Percentiles rank a stretch among this genome's conserved stretches.
Evolutionary conservation across 1,140 invertebrate genomes (phyloP).

Genomic region (Zaprionus davidi): DNA sequence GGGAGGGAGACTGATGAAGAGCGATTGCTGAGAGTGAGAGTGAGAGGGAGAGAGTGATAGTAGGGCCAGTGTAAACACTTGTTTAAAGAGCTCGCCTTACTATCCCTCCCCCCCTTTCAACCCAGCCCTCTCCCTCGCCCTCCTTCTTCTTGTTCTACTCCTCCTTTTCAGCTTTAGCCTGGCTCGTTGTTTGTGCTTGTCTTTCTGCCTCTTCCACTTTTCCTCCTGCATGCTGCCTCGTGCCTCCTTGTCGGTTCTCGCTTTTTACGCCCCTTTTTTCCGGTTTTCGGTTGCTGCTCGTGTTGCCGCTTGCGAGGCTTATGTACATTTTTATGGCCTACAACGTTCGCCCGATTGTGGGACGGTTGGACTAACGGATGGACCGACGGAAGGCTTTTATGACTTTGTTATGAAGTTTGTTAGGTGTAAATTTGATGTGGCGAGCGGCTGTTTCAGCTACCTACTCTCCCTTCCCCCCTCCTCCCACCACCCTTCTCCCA

Average conservation of each 20-base stretch:
- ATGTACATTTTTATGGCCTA: constrained; percentile 69
- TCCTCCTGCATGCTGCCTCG: too few species aligned
- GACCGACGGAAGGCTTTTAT: constrained; percentile 55
- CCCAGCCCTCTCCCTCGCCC: background rate
- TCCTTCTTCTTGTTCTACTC: background rate
- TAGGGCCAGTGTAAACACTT: constrained; percentile 33
- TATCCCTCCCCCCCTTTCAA: constrained; percentile 36
- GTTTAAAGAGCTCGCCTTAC: constrained; percentile 62
- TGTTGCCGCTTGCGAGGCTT: constrained; percentile 34
- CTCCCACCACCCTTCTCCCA: fast-evolving
- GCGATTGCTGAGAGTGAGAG: background rate
- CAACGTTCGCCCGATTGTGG: constrained; percentile 11
- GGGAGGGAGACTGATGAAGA: background rate
- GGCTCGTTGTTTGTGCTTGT: constrained; percentile 23
- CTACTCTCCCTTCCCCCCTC: too few species aligned
- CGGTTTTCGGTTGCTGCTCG: constrained; percentile 27
- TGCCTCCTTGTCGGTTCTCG: background rate
- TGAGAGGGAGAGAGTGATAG: constrained; percentile 31
- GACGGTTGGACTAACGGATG: background rate
- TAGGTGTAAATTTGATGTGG: constrained; percentile 79
- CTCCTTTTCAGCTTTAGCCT: constrained; percentile 36
- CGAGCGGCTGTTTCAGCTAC: constrained; percentile 30
- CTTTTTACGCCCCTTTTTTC: constrained; percentile 18
- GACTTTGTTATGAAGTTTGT: constrained; percentile 81
- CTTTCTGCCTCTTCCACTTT: background rate